phyloP scores from a whole-genome alignment of 2,113 vertebrate genomes.

The Esox niger region DNA sequence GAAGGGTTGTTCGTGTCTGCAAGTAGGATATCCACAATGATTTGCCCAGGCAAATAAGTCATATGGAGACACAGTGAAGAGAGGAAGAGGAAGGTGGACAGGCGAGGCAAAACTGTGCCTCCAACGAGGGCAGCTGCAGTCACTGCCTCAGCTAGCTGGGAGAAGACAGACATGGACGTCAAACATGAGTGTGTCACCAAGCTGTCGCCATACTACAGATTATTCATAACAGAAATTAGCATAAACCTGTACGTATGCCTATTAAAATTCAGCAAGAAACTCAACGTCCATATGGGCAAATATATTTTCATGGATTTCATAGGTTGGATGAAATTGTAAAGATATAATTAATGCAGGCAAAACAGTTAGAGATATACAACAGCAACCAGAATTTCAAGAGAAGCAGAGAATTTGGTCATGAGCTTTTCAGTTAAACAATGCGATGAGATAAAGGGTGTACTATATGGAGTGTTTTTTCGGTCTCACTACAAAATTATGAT shows the following conservation, averaged over 20 bases:
- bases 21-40: not conserved
- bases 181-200: not conserved
- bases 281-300: conserved; percentile 67
- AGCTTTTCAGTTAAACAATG: conserved; percentile 88
- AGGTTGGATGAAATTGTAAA: conserved; percentile 81
- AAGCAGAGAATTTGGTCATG: conserved; percentile 76
- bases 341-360: conserved; percentile 81
- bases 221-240: conserved; percentile 72
- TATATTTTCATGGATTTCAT: conserved; percentile 72
- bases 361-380: conserved; percentile 75
- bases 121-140: not conserved
- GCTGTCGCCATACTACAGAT: conserved; percentile 37
- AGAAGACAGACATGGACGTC: not conserved
- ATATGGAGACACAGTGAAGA: not conserved
- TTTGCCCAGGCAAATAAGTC: conserved; percentile 19
- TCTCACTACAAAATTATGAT: too few relatives aligned
- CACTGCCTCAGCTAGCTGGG: not conserved
- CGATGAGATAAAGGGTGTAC: too few relatives aligned
- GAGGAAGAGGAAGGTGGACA: not conserved
- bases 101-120: conserved; percentile 19
- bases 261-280: conserved; percentile 82
- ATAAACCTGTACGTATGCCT: conserved; percentile 72
- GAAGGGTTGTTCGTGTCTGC: not conserved
- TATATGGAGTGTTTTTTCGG: too few relatives aligned
- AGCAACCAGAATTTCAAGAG: conserved; percentile 76